These are phyloP conservation scores for Peromyscus aztecus DNA, from an alignment of 2,797 vertebrate genomes.

Conservation along the genomic window DNA sequence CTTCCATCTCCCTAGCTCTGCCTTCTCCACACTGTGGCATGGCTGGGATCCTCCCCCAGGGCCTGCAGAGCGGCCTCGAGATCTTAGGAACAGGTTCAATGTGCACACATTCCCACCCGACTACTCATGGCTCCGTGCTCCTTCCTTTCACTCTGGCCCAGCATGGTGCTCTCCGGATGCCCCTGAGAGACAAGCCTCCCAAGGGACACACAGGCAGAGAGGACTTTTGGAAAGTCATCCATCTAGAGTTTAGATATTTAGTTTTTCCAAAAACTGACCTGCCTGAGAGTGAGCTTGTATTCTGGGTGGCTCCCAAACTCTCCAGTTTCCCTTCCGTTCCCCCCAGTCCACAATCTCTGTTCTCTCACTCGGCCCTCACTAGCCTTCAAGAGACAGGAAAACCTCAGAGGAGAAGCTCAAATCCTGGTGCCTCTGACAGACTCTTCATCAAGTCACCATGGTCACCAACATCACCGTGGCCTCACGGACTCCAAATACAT, in stretches of 20 bases:
- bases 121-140: not conserved
- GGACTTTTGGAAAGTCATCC: not conserved
- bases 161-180: not conserved
- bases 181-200: rapidly evolving
- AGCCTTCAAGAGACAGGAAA: not conserved
- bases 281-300: not conserved
- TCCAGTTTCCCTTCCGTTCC: too few relatives aligned
- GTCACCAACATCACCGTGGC: too few relatives aligned
- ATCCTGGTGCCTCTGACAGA: not conserved
- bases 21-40: not conserved
- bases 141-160: not conserved
- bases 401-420: not conserved
- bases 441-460: not conserved
- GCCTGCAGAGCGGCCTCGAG: not conserved
- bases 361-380: not conserved
- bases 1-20: too few relatives aligned
- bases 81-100: not conserved
- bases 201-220: too few relatives aligned
- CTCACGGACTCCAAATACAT: not conserved
- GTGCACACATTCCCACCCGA: not conserved
- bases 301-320: not conserved
- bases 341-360: not conserved
- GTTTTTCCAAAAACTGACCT: too few relatives aligned
- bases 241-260: too few relatives aligned
- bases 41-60: not conserved